These are phyloP conservation scores for Formica aserva DNA, from an alignment of 2,888 invertebrate species.

Conservation along the genomic window DNA sequence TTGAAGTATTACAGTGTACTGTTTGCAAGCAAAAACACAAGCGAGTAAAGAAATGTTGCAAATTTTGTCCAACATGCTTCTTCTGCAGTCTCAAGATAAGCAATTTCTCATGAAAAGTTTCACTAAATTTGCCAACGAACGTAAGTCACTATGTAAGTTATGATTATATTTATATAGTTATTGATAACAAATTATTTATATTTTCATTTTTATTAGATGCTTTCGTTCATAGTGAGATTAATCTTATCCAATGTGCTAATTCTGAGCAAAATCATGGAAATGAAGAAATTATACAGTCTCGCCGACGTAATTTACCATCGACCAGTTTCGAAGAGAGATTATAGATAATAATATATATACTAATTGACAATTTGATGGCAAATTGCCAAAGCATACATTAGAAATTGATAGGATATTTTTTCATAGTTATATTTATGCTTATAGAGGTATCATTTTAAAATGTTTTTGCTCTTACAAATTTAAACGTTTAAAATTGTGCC, in stretches of 20 bases:
- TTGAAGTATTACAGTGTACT: constrained; percentile 89
- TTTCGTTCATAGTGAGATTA: neutral
- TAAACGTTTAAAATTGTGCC: neutral
- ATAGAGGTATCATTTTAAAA: neutral
- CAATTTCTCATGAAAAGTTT: constrained; percentile 90
- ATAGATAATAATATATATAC: neutral
- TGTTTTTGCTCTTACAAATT: neutral
- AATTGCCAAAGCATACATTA: neutral
- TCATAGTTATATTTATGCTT: neutral
- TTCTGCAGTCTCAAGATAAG: constrained; percentile 90
- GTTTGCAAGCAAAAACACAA: constrained; percentile 88
- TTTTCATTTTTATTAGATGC: neutral
- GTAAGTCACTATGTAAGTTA: constrained; percentile 80
- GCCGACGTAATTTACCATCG: constrained; percentile 34
- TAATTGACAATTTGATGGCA: constrained; percentile 6
- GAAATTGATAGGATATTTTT: neutral
- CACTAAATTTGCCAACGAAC: constrained; percentile 88
- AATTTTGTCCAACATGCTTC: constrained; percentile 89
- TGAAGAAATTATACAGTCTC: neutral
- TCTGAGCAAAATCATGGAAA: neutral
- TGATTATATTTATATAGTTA: constrained; percentile 10
- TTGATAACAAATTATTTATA: constrained; percentile 13
- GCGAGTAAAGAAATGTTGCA: constrained; percentile 89
- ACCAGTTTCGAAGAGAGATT: constrained; percentile 30
- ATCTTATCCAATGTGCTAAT: neutral